phyloP scores from a whole-genome alignment of 2,113 vertebrate species.

The Hippocampus abdominalis region DNA sequence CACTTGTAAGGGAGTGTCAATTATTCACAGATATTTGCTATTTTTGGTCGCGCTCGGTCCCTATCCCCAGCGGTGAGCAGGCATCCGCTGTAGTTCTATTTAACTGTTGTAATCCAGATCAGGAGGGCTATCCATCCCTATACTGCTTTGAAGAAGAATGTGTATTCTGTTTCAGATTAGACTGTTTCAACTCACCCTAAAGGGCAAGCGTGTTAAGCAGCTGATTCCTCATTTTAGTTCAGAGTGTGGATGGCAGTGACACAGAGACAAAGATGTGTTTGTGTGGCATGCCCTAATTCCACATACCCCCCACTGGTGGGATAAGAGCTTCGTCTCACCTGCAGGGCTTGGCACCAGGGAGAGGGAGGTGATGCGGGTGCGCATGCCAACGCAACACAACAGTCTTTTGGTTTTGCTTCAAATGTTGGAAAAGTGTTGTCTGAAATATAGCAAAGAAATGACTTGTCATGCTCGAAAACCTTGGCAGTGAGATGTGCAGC shows the following conservation, averaged over 20 bases:
- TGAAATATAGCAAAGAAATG: conserved; percentile 3
- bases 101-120: neutral
- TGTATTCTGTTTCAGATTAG: neutral
- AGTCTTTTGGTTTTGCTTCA: neutral
- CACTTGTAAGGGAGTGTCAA: neutral
- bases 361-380: conserved; percentile 2
- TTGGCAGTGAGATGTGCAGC: neutral
- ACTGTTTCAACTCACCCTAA: conserved; percentile 9
- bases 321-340: conserved; percentile 58
- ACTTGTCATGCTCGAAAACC: neutral
- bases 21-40: neutral
- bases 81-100: neutral
- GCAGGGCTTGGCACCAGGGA: conserved; percentile 46
- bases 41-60: neutral
- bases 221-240: conserved; percentile 56
- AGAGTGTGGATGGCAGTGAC: conserved; percentile 35
- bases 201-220: conserved; percentile 38
- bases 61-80: neutral
- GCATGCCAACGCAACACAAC: neutral
- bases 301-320: conserved; percentile 28
- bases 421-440: neutral
- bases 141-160: neutral
- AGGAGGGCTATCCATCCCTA: neutral
- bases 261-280: conserved; percentile 55
- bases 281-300: conserved; percentile 40